Evolutionary conservation across 2,797 vertebrate genomes (phyloP).

Genomic region (Gallinago stenura): DNA sequence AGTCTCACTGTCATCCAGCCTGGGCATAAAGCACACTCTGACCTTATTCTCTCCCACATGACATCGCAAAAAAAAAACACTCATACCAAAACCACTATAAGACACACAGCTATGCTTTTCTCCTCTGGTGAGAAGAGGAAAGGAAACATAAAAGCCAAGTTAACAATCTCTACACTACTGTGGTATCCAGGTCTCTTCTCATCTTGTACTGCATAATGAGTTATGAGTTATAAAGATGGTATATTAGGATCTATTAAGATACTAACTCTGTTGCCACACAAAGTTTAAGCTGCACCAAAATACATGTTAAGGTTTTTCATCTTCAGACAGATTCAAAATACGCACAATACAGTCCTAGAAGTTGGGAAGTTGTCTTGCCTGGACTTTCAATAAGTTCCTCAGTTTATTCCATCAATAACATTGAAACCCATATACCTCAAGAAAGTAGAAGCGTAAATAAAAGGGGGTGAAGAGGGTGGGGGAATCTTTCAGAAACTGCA

Average conservation of each 20-base stretch:
- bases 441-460: not conserved
- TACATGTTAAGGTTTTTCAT: not conserved
- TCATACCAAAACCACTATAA: not conserved
- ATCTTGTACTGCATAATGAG: not conserved
- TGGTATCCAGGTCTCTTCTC: not conserved
- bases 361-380: not conserved
- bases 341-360: not conserved
- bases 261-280: not conserved
- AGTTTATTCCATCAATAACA: not conserved
- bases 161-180: not conserved
- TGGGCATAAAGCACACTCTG: not conserved
- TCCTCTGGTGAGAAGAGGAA: fast-evolving
- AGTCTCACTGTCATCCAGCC: not conserved
- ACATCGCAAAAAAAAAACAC: not conserved
- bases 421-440: not conserved
- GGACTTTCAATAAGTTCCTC: not conserved
- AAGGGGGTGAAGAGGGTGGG: fast-evolving
- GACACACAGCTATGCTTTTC: not conserved
- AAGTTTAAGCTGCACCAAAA: not conserved
- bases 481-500: not conserved
- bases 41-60: not conserved
- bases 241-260: not conserved
- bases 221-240: not conserved
- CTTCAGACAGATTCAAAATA: not conserved
- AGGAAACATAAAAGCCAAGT: not conserved